These are phyloP conservation scores for Caenorhabditis inopinata DNA, from an alignment of 1,140 invertebrate genomes.

Conservation along the genomic window DNA sequence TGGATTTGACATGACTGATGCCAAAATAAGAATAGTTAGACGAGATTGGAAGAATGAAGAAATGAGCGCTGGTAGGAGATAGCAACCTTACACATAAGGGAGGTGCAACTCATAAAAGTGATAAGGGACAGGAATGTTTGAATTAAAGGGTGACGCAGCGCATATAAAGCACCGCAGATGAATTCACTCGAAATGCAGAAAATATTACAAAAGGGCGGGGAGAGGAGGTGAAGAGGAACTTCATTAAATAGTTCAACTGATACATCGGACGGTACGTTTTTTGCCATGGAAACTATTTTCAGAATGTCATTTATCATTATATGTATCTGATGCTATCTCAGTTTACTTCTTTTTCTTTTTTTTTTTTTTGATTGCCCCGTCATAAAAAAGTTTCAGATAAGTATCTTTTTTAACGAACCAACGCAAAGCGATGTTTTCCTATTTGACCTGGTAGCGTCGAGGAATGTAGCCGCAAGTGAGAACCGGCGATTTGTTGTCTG, in stretches of 20 bases:
- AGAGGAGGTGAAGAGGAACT: too few species aligned
- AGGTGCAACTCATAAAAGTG: background rate
- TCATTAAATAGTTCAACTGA: too few species aligned
- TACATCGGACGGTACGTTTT: too few species aligned
- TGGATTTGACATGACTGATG: background rate
- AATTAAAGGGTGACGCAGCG: background rate
- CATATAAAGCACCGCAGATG: too few species aligned
- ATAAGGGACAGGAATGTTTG: background rate
- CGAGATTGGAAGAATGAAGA: background rate
- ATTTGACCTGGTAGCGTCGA: background rate
- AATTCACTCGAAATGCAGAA: background rate
- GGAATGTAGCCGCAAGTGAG: background rate
- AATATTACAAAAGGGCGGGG: background rate
- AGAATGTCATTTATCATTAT: background rate
- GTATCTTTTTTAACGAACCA: background rate
- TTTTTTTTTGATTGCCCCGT: background rate
- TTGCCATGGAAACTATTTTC: too few species aligned
- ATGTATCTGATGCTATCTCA: background rate
- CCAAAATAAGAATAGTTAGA: background rate
- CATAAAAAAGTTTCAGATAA: background rate
- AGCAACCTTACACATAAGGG: background rate
- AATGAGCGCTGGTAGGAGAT: background rate
- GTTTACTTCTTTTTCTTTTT: background rate
- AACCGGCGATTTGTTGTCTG: conserved; percentile 6
- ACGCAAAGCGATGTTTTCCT: conserved; percentile 6